phyloP scores from a whole-genome alignment of 2,888 invertebrate genomes.

The Lymantria monacha region DNA sequence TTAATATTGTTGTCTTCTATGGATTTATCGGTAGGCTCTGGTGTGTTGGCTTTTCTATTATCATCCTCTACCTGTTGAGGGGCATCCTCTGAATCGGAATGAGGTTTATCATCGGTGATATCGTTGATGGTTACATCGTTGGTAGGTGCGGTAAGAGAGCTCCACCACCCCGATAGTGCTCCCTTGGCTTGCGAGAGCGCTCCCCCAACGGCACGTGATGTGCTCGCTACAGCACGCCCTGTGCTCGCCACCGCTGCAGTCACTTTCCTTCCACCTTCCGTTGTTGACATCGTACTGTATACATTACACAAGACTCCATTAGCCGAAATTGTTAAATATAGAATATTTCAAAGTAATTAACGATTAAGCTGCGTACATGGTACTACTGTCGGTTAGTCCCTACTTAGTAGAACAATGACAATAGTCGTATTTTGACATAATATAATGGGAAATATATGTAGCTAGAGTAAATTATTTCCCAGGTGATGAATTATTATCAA shows the following conservation, averaged over 20 bases:
- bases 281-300: constrained; percentile 94
- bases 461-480: no score
- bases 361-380: no score
- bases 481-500: no score
- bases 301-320: neutral
- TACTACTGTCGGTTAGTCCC: no score
- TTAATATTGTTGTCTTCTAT: constrained; percentile 49
- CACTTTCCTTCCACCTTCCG: constrained; percentile 95
- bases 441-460: no score
- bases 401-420: no score
- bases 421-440: no score
- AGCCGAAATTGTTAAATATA: neutral
- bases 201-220: constrained; percentile 84
- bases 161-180: constrained; percentile 94
- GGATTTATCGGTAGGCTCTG: constrained; percentile 53
- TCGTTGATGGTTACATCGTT: constrained; percentile 15
- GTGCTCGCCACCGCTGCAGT: constrained; percentile 96
- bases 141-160: constrained; percentile 66
- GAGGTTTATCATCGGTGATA: constrained; percentile 17
- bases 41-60: constrained; percentile 37
- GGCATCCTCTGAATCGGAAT: constrained; percentile 24
- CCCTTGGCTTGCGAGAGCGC: constrained; percentile 94
- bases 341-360: no score
- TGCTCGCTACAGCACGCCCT: constrained; percentile 90
- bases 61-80: constrained; percentile 42